Percentiles rank a stretch among this genome's conserved stretches.
phyloP scores from a whole-genome alignment of 2,797 vertebrate genomes.

The Phyllotis vaccarum region DNA sequence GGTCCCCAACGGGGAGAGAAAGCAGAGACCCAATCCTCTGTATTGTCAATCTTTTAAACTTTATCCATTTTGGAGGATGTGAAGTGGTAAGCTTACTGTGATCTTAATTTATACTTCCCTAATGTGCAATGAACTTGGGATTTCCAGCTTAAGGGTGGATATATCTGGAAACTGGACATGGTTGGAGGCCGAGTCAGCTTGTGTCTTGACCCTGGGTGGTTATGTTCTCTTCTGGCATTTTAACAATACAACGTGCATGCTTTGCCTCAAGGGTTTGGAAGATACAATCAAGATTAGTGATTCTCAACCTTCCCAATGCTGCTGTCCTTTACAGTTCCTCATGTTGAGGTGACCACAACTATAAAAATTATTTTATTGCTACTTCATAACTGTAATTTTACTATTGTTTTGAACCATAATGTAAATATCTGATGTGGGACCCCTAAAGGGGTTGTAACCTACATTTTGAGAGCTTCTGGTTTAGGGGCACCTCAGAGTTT shows the following conservation, averaged over 20 bases:
- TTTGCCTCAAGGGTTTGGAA: slow-evolving; percentile 27
- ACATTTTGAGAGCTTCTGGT: not conserved
- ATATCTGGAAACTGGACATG: not conserved
- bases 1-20: not conserved
- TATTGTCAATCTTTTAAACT: slow-evolving; percentile 22
- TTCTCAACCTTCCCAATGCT: not conserved
- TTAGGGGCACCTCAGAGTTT: not conserved
- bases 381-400: not conserved
- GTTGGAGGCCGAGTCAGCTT: not conserved
- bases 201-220: not conserved
- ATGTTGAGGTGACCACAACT: not conserved
- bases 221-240: not conserved
- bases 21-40: slow-evolving; percentile 10
- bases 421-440: not conserved
- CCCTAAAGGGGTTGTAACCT: no score
- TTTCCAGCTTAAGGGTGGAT: slow-evolving; percentile 17
- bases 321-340: not conserved
- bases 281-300: no score
- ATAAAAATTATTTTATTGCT: not conserved
- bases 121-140: not conserved
- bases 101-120: slow-evolving; percentile 10
- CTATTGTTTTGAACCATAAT: no score
- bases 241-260: not conserved
- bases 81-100: not conserved
- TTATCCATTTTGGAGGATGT: not conserved